Conservation (phyloP, 2,888 invertebrate genomes). For the Xylophagus ater region DNA sequence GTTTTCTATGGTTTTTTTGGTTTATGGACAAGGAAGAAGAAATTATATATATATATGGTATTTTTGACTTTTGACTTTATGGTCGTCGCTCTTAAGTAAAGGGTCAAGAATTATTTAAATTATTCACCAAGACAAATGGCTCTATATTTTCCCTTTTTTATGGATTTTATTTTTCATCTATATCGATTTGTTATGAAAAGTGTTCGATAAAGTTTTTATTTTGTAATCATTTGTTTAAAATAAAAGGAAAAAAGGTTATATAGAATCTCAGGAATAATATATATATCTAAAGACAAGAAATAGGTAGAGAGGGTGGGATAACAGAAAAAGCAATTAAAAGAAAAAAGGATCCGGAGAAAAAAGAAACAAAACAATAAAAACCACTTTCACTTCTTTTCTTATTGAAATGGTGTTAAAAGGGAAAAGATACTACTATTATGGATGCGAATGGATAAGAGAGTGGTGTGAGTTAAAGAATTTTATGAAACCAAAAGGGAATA, state of each 20-base stretch:
- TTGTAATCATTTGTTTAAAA: not conserved
- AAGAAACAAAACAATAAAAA: conserved; percentile 10
- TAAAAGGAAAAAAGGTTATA: too few relatives aligned
- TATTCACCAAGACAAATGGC: conserved; percentile 18
- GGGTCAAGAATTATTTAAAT: conserved; percentile 17
- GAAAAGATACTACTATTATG: not conserved
- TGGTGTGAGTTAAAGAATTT: not conserved
- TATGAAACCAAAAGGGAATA: not conserved
- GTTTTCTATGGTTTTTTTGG: not conserved
- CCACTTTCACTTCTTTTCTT: conserved; percentile 3
- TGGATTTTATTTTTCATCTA: conserved; percentile 4
- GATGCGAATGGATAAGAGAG: conserved; percentile 6
- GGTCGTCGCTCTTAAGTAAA: conserved; percentile 8
- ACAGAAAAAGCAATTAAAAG: not conserved
- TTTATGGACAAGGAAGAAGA: not conserved
- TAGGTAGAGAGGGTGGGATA: not conserved
- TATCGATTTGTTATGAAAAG: not conserved
- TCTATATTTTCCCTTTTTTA: conserved; percentile 4
- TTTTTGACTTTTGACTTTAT: conserved; percentile 1
- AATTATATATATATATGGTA: conserved; percentile 2
- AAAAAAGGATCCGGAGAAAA: conserved; percentile 2
- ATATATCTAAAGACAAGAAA: too few relatives aligned
- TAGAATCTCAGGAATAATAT: too few relatives aligned
- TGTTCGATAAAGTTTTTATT: not conserved
- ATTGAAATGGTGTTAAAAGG: not conserved